These are phyloP conservation scores for Progne subis DNA, from an alignment of 2,113 vertebrate species.

Conservation along the genomic window DNA sequence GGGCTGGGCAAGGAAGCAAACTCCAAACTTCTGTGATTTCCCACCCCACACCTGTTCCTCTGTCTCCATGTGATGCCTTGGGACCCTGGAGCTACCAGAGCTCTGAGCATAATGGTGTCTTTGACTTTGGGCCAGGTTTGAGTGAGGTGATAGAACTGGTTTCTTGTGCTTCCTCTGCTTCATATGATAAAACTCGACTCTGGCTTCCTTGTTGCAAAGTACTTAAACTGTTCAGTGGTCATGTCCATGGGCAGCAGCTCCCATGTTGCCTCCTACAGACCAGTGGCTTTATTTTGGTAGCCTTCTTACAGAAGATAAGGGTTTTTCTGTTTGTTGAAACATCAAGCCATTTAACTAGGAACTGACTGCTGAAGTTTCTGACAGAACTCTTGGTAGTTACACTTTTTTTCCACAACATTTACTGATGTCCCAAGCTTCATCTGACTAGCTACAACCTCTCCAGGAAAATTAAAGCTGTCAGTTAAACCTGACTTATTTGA, in stretches of 20 bases:
- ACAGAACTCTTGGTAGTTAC: not conserved
- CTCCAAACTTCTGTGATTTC: not conserved
- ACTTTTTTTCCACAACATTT: not conserved
- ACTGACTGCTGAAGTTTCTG: not conserved
- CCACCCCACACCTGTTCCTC: not conserved
- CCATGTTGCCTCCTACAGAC: not conserved
- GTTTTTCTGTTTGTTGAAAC: not conserved
- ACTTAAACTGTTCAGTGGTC: not conserved
- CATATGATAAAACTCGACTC: not conserved
- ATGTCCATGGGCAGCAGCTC: not conserved
- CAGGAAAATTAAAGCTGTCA: not conserved
- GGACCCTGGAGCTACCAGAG: not conserved
- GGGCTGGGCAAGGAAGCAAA: not conserved
- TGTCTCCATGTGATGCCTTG: not conserved
- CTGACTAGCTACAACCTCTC: not conserved
- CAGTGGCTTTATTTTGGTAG: not conserved
- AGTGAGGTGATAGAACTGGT: not conserved
- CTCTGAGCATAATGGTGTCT: not conserved
- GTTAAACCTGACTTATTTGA: not conserved
- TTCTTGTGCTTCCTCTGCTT: not conserved
- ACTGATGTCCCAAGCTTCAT: not conserved
- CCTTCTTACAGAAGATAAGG: not conserved
- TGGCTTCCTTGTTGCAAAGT: not conserved
- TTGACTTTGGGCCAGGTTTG: not conserved
- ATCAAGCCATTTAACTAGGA: not conserved